Evolutionary conservation across 2,113 vertebrate genomes (phyloP), one percentile per base, ranked within the genome.

Genomic region (Thalassoma bifasciatum): DNA sequence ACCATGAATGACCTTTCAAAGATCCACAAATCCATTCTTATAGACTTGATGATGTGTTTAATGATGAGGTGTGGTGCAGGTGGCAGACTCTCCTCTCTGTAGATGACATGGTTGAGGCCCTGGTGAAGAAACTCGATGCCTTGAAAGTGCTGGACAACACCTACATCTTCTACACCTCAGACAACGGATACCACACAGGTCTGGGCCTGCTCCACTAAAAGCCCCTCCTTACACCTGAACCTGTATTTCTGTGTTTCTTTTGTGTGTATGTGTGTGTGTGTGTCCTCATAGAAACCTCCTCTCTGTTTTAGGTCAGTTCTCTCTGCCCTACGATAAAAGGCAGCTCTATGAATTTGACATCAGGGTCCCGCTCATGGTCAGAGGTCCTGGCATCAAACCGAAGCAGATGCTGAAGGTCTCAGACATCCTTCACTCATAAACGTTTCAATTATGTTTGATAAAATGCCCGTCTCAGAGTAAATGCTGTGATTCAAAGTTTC

Each of bases 261-360:
- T n/a, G 38, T 40, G 38, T 40, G 38, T 40, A 12, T 40, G 40
- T 42, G 40, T 42, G 40, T 42, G 40, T 16, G 13, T 30, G 40
- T 42, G 10, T 14, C 14, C 40, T 14, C 13, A 12, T 3, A 14
- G 9, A 5, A 40, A 40, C 21, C 13, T 60, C 26, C 13, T 26
- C 51, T 1, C 40, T 52, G 23, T 40, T 66, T 0, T 86, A 95
- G 94, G 94, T 76, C 94, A 95, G 85, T 95, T 95, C 82, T 95
- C 94, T 0, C 84, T 95, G 52, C 94, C 94, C 61, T 93, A 94
- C 11, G 94, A 95, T 61, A 95, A 95, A 76, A 79, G 94, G 62
- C 94, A 95, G 87, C 88, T 95, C 23, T 95, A 95, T 2, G 94
- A 95, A 38, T 95, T 95, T 44, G 94, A 95, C 73, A 94, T 95